Evolutionary conservation across 2,113 vertebrate species (phyloP).

Genomic region (Hucho hucho): DNA sequence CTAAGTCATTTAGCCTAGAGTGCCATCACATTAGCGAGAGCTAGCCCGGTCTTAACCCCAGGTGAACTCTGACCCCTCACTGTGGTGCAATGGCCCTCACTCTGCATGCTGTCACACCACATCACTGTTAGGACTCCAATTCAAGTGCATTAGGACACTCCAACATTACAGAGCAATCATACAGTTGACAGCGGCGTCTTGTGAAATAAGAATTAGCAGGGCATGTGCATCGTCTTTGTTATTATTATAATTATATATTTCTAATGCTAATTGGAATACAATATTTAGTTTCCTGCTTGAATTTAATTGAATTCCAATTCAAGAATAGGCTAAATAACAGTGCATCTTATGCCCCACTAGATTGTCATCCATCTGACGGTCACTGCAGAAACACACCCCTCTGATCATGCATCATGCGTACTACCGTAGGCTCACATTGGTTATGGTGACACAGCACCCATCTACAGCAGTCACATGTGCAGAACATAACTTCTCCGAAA

Average conservation of each 20-base stretch:
- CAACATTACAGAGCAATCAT: slow-evolving; percentile 46
- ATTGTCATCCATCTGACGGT: slow-evolving; percentile 62
- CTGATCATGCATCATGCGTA: slow-evolving; percentile 69
- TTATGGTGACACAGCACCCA: slow-evolving; percentile 67
- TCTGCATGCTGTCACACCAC: slow-evolving; percentile 58
- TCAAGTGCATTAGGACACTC: slow-evolving; percentile 52
- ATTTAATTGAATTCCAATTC: neutral
- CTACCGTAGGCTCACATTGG: slow-evolving; percentile 66
- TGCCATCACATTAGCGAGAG: slow-evolving; percentile 36
- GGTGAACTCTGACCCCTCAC: slow-evolving; percentile 27
- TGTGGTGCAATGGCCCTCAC: slow-evolving; percentile 25
- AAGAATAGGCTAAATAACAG: neutral
- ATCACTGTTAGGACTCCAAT: slow-evolving; percentile 42
- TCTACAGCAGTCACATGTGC: slow-evolving; percentile 64
- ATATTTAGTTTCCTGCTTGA: neutral
- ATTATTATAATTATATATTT: neutral
- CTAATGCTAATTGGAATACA: neutral
- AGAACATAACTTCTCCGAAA: slow-evolving; percentile 30
- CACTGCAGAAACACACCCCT: slow-evolving; percentile 58
- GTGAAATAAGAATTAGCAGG: slow-evolving; percentile 54
- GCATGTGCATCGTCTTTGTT: slow-evolving; percentile 20
- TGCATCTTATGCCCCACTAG: slow-evolving; percentile 38
- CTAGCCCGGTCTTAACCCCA: slow-evolving; percentile 35
- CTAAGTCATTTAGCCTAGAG: neutral
- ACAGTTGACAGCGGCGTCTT: slow-evolving; percentile 47